Evolutionary conservation across 2,888 invertebrate species (phyloP), one percentile per base, ranked within the genome.

Genomic region (Pseudeuparius sepicola): DNA sequence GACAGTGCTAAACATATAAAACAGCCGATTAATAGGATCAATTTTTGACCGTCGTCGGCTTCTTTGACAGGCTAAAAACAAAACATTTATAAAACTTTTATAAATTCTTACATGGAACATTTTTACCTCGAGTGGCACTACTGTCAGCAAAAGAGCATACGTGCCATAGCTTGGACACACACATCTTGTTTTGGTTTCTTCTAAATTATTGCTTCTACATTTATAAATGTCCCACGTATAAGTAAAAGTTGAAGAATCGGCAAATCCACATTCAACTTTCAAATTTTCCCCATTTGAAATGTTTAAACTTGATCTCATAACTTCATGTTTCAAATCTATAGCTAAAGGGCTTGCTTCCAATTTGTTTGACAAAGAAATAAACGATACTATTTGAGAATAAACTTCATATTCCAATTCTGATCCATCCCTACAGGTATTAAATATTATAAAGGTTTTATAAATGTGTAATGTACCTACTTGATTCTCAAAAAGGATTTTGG

Each of bases 401-500:
- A 78, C 64, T 48, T 69, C 68, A 58, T 75, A 78, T 55, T 78
- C 75, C 50, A 75, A 61, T 53, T 78, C 77, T n/a, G 68, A 68
- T 1, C 75, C 76, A 48, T 71, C 73, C 54, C 78, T 79, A 28
- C n/a, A 43, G 39, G 32, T n/a, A 20, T 20, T 20, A 20, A 20
- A 20, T 20, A 7, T 20, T 20, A 20, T 20, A 20, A 20, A 20
- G 20, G 6, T 7, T 6, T 20, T 20, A n/a, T 6, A 20, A 20
- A 20, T 7, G n/a, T 7, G n/a, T 7, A 20, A n/a, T 20, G 6
- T 20, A 20, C 20, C n/a, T 61, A 78, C 78, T 70, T 71, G 43
- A 70, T 66, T 52, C 76, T 70, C 41, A 73, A 68, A 34, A 72
- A 66, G 31, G 73, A 70, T 35, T 77, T 59, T 0, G 67, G 68